Base-by-base conservation (phyloP, 1,140 invertebrate species). In the Polypedilum vanderplanki region DNA sequence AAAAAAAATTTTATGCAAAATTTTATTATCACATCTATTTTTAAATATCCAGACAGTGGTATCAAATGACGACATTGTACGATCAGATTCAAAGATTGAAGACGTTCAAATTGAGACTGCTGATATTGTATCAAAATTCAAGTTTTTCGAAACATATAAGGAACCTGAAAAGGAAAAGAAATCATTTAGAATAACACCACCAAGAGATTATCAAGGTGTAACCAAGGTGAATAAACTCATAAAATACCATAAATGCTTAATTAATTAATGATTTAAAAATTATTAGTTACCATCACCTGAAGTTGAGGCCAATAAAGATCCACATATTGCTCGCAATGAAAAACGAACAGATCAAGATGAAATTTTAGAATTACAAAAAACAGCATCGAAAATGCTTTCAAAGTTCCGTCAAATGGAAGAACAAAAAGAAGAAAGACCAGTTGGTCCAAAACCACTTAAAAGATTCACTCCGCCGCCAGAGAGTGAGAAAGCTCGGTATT, bases 131-230 rank as follows among this genome's bases (percentile, higher is more conserved):
- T 88, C 91, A 79, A 89, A 92, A 78, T 96, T 95, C 85, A 93
- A 93, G 83, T 96, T 96, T 85, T 96, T 96, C 85, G 94, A 96
- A 86, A 91, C 89, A 1, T 95, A 93, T 84, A 88, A 88, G 79
- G 88, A 90, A 46, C 87, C 86, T n/a, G 86, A 90, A 81, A 86
- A 87, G 79, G 83, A 88, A 78, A 87, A 88, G 77, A 92, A 90
- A 82, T 84, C 88, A 79, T 95, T 95, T 85, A 86, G 93, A 78
- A 93, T 95, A 82, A 95, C 93, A 10, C 93, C 93, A 75, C 93
- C 93, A 3, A 85, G 92, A 75, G 93, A 95, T 76, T 57, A 57
- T 57, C 46, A 57, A 73, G 87, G 86, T 75, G 85, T 87, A 83
- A 85, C 87, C 40, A 89, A 89, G 86, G 87, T 89, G 77, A 77